Conservation (phyloP, 2,797 vertebrate species). For the Malurus leucopterus region DNA sequence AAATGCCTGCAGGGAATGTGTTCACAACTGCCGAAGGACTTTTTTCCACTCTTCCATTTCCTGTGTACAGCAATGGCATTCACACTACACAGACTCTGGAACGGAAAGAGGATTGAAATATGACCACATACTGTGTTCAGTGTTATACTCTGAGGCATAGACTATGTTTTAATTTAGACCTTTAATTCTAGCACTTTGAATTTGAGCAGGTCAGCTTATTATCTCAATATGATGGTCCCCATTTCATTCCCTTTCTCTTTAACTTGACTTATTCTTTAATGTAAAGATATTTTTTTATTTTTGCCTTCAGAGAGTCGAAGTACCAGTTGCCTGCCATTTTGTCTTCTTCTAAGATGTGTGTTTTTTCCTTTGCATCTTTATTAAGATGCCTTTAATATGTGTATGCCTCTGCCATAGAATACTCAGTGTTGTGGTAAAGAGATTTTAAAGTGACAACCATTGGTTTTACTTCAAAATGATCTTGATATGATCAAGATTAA, state of each 20-base stretch:
- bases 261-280: slow-evolving; percentile 85
- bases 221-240: slow-evolving; percentile 80
- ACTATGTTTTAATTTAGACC: slow-evolving; percentile 84
- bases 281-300: slow-evolving; percentile 86
- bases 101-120: slow-evolving; percentile 94
- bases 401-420: slow-evolving; percentile 84
- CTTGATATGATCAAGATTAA: slow-evolving; percentile 93
- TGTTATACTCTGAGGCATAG: slow-evolving; percentile 82
- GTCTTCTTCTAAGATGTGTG: slow-evolving; percentile 81
- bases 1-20: slow-evolving; percentile 92
- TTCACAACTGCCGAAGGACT: slow-evolving; percentile 97
- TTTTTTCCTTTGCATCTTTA: slow-evolving; percentile 87
- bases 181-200: slow-evolving; percentile 97
- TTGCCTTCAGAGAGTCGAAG: slow-evolving; percentile 87
- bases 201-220: slow-evolving; percentile 90
- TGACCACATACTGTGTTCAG: slow-evolving; percentile 88
- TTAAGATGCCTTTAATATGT: slow-evolving; percentile 87
- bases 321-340: slow-evolving; percentile 85
- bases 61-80: slow-evolving; percentile 98
- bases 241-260: slow-evolving; percentile 78
- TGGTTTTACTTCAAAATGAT: slow-evolving; percentile 79
- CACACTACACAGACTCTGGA: slow-evolving; percentile 95
- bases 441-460: slow-evolving; percentile 82
- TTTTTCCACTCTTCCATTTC: slow-evolving; percentile 97
- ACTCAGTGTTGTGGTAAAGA: slow-evolving; percentile 85